These are phyloP conservation scores for Plodia interpunctella DNA, from an alignment of 1,140 invertebrate genomes.

Conservation along the genomic window DNA sequence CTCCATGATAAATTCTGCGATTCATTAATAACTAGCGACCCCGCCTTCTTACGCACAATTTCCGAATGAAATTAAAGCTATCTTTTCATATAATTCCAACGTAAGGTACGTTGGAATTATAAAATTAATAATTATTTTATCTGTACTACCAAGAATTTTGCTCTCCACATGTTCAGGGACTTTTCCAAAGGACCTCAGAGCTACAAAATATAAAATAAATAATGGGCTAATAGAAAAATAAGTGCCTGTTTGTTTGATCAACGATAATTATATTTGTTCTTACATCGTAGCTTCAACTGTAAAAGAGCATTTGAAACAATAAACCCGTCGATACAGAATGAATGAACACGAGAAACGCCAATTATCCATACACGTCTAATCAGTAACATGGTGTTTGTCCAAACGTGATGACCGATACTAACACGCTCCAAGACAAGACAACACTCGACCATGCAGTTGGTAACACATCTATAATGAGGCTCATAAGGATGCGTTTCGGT, in stretches of 20 bases:
- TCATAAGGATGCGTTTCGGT: slow-evolving; percentile 4
- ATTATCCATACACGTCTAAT: slow-evolving; percentile 52
- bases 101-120: too few relatives aligned
- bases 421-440: slow-evolving; percentile 16
- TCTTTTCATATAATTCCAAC: too few relatives aligned
- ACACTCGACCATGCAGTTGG: not conserved
- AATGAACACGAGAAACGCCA: slow-evolving; percentile 42
- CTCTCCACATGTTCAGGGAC: too few relatives aligned
- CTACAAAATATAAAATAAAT: too few relatives aligned
- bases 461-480: not conserved
- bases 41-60: not conserved
- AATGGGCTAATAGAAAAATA: too few relatives aligned
- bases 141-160: too few relatives aligned
- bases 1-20: not conserved
- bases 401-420: slow-evolving; percentile 36
- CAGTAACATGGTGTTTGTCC: slow-evolving; percentile 58
- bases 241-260: too few relatives aligned
- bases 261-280: too few relatives aligned
- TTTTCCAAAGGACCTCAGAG: too few relatives aligned
- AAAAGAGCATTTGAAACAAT: slow-evolving; percentile 14
- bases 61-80: too few relatives aligned
- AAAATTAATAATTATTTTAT: too few relatives aligned
- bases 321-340: slow-evolving; percentile 32
- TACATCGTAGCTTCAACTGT: not conserved
- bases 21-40: not conserved